phyloP scores from a whole-genome alignment of 2,113 vertebrate genomes.

The Oncorhynchus nerka region DNA sequence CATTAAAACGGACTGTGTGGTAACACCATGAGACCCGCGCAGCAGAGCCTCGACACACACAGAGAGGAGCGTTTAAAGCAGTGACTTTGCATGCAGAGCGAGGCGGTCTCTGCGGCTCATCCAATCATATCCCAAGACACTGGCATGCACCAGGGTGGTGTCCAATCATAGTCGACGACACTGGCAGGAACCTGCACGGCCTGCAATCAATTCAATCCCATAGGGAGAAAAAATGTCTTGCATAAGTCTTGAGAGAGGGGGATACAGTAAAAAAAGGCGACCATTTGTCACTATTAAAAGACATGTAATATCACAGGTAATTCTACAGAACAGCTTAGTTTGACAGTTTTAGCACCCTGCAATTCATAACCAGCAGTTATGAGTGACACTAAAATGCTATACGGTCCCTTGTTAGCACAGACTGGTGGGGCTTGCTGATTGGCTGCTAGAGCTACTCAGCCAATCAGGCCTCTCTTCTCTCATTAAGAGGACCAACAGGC shows the following conservation, averaged over 20 bases:
- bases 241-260: slow-evolving; percentile 36
- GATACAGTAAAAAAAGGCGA: neutral
- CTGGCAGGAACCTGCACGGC: neutral
- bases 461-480: slow-evolving; percentile 2
- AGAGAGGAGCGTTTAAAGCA: neutral
- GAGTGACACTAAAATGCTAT: slow-evolving; percentile 28
- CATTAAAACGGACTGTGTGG: neutral
- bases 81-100: neutral
- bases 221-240: slow-evolving; percentile 27
- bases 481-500: neutral
- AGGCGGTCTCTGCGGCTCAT: neutral
- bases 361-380: slow-evolving; percentile 8
- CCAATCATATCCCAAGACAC: slow-evolving; percentile 5
- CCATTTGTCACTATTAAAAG: slow-evolving; percentile 23
- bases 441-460: slow-evolving; percentile 19
- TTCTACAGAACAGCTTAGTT: too few relatives aligned
- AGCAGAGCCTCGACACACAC: neutral
- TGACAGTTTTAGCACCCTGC: neutral
- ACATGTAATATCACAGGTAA: neutral
- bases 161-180: slow-evolving; percentile 5
- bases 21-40: neutral
- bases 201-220: slow-evolving; percentile 21
- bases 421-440: slow-evolving; percentile 34
- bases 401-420: slow-evolving; percentile 16
- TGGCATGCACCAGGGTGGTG: neutral